These are phyloP conservation scores for Orthosia gracilis DNA, from an alignment of 2,888 invertebrate genomes.

Conservation along the genomic window DNA sequence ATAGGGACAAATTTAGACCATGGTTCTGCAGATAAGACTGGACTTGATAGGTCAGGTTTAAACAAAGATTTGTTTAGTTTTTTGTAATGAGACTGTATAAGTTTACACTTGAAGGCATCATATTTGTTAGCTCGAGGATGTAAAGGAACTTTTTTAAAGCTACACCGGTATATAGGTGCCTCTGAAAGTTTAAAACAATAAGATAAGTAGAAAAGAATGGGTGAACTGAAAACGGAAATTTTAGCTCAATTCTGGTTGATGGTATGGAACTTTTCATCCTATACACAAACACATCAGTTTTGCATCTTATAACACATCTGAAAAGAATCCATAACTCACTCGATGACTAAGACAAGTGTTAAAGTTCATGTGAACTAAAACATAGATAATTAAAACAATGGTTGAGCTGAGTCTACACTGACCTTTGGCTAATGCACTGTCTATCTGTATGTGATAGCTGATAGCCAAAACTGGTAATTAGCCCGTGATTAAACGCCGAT, in stretches of 20 bases:
- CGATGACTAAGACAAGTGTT: constrained; percentile 31
- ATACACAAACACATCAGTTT: background rate
- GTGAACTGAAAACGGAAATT: background rate
- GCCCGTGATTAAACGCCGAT: constrained; percentile 83
- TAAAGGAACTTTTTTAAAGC: too few relatives aligned
- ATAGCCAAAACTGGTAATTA: constrained; percentile 89
- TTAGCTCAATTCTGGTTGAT: background rate
- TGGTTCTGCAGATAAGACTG: too few relatives aligned
- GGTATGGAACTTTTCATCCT: background rate
- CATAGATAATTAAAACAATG: constrained; percentile 65
- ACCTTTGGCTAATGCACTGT: constrained; percentile 87
- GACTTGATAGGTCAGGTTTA: too few relatives aligned
- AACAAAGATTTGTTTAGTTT: too few relatives aligned
- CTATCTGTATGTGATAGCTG: constrained; percentile 83
- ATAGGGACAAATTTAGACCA: too few relatives aligned
- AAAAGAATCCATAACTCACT: constrained; percentile 26
- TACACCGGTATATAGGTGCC: too few relatives aligned
- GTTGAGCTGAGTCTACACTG: constrained; percentile 61
- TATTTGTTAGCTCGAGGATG: too few relatives aligned
- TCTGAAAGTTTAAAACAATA: too few relatives aligned
- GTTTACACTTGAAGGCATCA: too few relatives aligned
- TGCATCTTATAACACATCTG: background rate
- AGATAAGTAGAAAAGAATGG: background rate
- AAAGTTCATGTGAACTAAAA: constrained; percentile 67
- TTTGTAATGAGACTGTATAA: too few relatives aligned